Evolutionary conservation across 2,113 vertebrate genomes (phyloP), one percentile per base, ranked within the genome.

Genomic region (Nothocercus nigrocapillus): DNA sequence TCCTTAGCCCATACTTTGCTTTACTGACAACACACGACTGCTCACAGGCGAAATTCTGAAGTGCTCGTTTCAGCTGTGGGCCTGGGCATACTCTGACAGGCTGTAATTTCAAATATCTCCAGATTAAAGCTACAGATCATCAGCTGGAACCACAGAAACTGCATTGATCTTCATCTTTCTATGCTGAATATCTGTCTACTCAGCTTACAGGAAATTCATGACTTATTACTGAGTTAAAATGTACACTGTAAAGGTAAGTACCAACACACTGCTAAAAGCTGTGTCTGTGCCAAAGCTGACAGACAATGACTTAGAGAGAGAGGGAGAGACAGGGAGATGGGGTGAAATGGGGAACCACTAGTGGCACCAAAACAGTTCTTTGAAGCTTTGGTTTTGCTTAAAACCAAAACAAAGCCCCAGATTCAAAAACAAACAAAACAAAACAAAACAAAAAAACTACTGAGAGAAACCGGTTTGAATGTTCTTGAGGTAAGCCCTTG

Each of bases 241-340:
- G 81, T 61, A 72, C 4, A 27, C 20, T 51, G 5, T 40, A 62
- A 77, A 75, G 56, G 9, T 21, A 59, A 73, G 36, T 74, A 84
- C 2, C 14, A 84, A 70, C 25, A 25, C 21, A 59, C 49, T 58
- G 9, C n/a, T 81, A 62, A 79, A 76, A 87, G 30, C 5, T 68
- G 66, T 62, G 54, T 54, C 67, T 68, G n/a, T 45, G 38, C 54
- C 40, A 86, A 68, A 30, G 24, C 62, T 67, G 81, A 85, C 40
- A 82, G 42, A 47, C 30, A 78, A 40, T 59, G 45, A 75, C 56
- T 86, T 78, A 47, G 30, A 62, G 15, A 51, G 49, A 30, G 53
- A 28, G 53, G 13, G 13, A 63, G 11, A 79, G 27, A 59, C 1
- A 0, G 10, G 87, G 36, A 87, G 8, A 62, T 15, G 2, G 5